phyloP scores from a whole-genome alignment of 1,140 invertebrate genomes.

The Monomorium pharaonis region DNA sequence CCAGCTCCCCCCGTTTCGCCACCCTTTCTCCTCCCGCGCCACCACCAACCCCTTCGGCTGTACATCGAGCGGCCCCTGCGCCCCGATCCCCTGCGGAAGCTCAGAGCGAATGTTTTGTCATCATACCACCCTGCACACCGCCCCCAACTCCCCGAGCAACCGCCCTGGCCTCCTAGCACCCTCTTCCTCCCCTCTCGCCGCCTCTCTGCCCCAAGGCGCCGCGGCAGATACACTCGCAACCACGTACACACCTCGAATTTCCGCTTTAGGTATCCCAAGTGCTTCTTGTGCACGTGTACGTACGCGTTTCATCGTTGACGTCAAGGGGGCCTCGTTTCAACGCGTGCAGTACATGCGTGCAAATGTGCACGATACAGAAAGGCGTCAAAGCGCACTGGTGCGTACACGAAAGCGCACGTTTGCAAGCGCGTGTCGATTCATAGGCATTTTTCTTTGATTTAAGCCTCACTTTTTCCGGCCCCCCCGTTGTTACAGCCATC shows the following conservation, averaged over 20 bases:
- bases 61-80: slow-evolving; percentile 59
- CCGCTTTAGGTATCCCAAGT: slow-evolving; percentile 77
- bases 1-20: slow-evolving; percentile 54
- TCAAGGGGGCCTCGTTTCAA: slow-evolving; percentile 26
- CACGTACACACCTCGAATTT: slow-evolving; percentile 81
- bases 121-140: slow-evolving; percentile 75
- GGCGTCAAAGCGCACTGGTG: slow-evolving; percentile 38
- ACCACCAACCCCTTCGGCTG: slow-evolving; percentile 37
- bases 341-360: background rate
- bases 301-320: slow-evolving; percentile 32
- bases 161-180: slow-evolving; percentile 45
- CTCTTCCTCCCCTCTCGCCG: slow-evolving; percentile 24
- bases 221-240: slow-evolving; percentile 80
- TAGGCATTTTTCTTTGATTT: slow-evolving; percentile 25
- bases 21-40: background rate
- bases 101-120: slow-evolving; percentile 81
- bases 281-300: slow-evolving; percentile 64
- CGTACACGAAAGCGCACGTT: background rate
- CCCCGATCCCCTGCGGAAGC: slow-evolving; percentile 74
- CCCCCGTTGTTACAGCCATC: background rate
- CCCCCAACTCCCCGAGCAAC: slow-evolving; percentile 63
- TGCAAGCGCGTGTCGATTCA: slow-evolving; percentile 14
- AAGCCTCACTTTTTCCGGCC: background rate
- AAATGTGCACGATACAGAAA: background rate
- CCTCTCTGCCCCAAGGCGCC: slow-evolving; percentile 67